Evolutionary conservation across 2,888 invertebrate species (phyloP), one percentile per base, ranked within the genome.

Genomic region (Vandiemenella viatica): DNA sequence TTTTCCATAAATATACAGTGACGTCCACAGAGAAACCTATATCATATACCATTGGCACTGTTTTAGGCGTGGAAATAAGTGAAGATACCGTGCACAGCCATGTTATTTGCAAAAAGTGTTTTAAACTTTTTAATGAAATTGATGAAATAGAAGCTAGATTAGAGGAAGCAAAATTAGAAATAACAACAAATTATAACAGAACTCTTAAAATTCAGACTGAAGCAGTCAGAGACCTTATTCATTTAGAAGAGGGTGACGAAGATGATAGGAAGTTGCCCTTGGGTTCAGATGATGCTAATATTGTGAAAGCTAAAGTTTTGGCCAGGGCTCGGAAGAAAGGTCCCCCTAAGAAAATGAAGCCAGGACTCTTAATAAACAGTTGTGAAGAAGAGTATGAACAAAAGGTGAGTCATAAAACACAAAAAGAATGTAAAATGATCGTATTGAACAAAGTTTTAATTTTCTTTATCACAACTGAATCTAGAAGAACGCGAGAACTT

Each of bases 51-150:
- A 67, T 77, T 53, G 65, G 66, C 44, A 61, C 66, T 43, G 63
- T 76, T 15, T 59, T 76, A 19, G 68, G 71, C 43, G 66, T 62
- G 48, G 66, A 71, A 1, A 57, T 82, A 1, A 65, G 63, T 6
- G 70, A 74, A 55, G 68, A 72, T 1, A 65, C 62, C 37, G 70
- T 70, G 1, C 77, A 78, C 46, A 61, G 60, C 50, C 57, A 58
- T 43, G 58, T 62, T 16, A 60, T 84, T 3, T 85, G 84, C 62
- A 78, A 76, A 60, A 80, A 79, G 57, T 85, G 84, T 61, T 75
- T 70, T 55, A 75, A 76, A 59, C 59, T 73, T 6, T 71, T 79
- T 44, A 67, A 73, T 17, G 80, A 83, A 64, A 65, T 68, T 50
- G 63, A 62, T 51, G 62, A 62, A 50, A 54, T 61, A 40, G 61